A percentile compares a stretch with the other conserved stretches of the same genome.
phyloP scores from a whole-genome alignment of 2,797 vertebrate species.

The Coluber constrictor region DNA sequence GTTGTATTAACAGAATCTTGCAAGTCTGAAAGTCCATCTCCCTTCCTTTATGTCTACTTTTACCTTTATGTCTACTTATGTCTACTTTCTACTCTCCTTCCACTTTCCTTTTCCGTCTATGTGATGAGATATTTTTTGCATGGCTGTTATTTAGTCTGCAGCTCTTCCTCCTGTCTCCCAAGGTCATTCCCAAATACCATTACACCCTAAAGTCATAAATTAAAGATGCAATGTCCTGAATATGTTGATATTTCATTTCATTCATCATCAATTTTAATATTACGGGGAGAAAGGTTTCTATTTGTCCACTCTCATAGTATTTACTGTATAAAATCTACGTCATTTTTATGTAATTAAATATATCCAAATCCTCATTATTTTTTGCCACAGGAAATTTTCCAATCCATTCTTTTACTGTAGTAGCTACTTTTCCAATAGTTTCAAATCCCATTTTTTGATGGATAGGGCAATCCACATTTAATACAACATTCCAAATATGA shows the following conservation, averaged over 20 bases:
- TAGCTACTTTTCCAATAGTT: background rate
- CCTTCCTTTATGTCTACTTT: background rate
- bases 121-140: background rate
- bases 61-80: background rate
- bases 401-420: background rate
- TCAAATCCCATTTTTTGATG: background rate
- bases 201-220: background rate
- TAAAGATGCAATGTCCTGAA: background rate
- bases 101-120: background rate
- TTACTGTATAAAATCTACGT: background rate
- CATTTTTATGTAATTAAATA: background rate
- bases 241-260: background rate
- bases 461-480: background rate
- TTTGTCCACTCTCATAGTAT: background rate
- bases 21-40: background rate
- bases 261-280: background rate
- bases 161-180: background rate
- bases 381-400: background rate
- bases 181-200: background rate
- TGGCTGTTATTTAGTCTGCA: background rate
- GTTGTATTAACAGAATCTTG: background rate
- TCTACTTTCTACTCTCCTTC: background rate
- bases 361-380: background rate
- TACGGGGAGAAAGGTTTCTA: background rate
- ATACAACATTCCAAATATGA: background rate